Percentiles rank a stretch among this genome's conserved stretches.
phyloP scores from a whole-genome alignment of 2,113 vertebrate genomes.

The Festucalex cinctus region DNA sequence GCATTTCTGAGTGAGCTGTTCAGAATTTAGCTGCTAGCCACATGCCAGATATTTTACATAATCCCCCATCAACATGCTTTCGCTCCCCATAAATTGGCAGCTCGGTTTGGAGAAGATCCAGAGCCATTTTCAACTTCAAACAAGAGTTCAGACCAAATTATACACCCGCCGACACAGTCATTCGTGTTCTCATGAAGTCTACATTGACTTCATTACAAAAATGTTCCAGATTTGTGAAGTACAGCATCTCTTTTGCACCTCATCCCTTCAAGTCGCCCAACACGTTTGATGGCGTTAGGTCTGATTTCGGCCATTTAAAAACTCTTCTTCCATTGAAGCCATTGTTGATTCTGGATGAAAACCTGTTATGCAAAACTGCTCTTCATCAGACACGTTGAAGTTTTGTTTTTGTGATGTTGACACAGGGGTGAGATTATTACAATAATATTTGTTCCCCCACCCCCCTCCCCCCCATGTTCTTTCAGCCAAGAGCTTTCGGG shows the following conservation, averaged over 20 bases:
- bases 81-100: background rate
- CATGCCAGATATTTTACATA: background rate
- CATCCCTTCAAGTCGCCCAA: background rate
- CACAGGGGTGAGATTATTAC: conserved; percentile 16
- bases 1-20: background rate
- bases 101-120: background rate
- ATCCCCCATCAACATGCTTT: background rate
- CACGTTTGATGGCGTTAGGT: background rate
- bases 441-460: background rate
- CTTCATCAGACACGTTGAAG: background rate
- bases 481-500: conserved; percentile 79
- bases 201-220: background rate
- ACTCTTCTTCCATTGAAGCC: background rate
- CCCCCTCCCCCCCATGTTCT: conserved; percentile 9
- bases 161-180: background rate
- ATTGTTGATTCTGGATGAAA: background rate
- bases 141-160: background rate
- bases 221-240: background rate
- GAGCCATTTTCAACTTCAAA: background rate
- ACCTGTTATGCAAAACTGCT: background rate
- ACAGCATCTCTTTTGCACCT: background rate
- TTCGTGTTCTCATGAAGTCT: background rate
- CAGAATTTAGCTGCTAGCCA: background rate
- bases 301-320: background rate
- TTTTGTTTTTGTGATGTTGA: conserved; percentile 8